Conservation (phyloP, 2,113 vertebrate genomes). For the Falcunculus frontatus region DNA sequence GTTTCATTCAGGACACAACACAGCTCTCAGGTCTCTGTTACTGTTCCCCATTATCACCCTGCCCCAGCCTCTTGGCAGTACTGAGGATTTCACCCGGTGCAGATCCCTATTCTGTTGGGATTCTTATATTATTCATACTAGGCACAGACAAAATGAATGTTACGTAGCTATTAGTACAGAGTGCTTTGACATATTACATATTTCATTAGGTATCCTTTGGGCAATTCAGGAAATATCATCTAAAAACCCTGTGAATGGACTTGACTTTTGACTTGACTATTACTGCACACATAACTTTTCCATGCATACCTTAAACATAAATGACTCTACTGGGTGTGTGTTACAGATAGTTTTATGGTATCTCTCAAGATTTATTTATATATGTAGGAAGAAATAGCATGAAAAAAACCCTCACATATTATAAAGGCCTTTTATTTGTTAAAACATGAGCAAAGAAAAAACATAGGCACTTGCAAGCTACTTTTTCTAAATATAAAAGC, state of each 20-base stretch:
- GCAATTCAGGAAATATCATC: conserved; percentile 8
- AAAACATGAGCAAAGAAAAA: not conserved
- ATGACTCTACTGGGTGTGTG: not conserved
- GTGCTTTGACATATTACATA: not conserved
- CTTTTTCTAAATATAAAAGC: not conserved
- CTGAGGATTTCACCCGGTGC: not conserved
- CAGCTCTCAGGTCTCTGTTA: not conserved
- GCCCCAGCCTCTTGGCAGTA: not conserved
- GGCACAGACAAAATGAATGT: not conserved
- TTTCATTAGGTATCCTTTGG: not conserved
- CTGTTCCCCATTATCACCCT: not conserved
- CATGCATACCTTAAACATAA: not conserved
- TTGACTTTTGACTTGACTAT: not conserved
- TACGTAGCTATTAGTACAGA: not conserved
- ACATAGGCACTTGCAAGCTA: not conserved
- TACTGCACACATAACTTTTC: not conserved
- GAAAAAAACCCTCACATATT: not conserved
- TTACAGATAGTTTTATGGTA: not conserved
- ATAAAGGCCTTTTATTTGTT: not conserved
- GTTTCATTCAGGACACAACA: not conserved
- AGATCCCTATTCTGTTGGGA: not conserved
- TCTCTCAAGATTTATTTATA: not conserved
- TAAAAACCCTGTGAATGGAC: not conserved
- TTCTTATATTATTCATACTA: not conserved
- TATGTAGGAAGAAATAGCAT: not conserved